These are phyloP conservation scores for Ectropis grisescens DNA, from an alignment of 1,140 invertebrate genomes.

Conservation along the genomic window DNA sequence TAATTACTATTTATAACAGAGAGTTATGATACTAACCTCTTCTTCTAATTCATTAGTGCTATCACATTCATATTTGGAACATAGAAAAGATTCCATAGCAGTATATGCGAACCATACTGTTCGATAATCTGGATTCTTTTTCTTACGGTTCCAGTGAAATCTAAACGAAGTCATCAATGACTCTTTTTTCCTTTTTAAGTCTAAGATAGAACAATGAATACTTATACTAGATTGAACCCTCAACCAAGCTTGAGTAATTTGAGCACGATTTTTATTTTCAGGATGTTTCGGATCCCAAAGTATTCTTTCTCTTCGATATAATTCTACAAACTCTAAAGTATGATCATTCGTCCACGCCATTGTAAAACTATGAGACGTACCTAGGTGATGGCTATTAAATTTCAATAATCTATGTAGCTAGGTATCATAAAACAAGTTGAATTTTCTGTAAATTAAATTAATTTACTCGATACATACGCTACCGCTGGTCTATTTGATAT, in stretches of 20 bases:
- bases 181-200: slow-evolving; percentile 54
- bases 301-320: slow-evolving; percentile 20
- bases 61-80: slow-evolving; percentile 50
- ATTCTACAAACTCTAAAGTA: slow-evolving; percentile 21
- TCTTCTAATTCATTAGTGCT: slow-evolving; percentile 34
- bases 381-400: too few species aligned
- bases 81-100: slow-evolving; percentile 48
- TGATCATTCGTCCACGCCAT: slow-evolving; percentile 23
- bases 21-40: too few species aligned
- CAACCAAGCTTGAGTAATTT: slow-evolving; percentile 22
- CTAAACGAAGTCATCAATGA: slow-evolving; percentile 50
- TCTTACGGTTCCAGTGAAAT: slow-evolving; percentile 40
- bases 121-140: slow-evolving; percentile 30
- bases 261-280: slow-evolving; percentile 23
- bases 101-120: slow-evolving; percentile 45
- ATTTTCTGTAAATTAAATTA: too few species aligned
- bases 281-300: slow-evolving; percentile 26
- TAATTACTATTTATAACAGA: too few species aligned
- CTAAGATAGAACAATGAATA: slow-evolving; percentile 34
- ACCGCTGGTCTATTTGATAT: too few species aligned
- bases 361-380: too few species aligned
- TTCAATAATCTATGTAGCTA: too few species aligned
- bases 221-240: slow-evolving; percentile 38
- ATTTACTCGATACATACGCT: too few species aligned
- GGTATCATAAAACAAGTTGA: too few species aligned